Evolutionary conservation across 2,888 invertebrate genomes (phyloP), one percentile per base, ranked within the genome.

Genomic region (Eristalis tenax): DNA sequence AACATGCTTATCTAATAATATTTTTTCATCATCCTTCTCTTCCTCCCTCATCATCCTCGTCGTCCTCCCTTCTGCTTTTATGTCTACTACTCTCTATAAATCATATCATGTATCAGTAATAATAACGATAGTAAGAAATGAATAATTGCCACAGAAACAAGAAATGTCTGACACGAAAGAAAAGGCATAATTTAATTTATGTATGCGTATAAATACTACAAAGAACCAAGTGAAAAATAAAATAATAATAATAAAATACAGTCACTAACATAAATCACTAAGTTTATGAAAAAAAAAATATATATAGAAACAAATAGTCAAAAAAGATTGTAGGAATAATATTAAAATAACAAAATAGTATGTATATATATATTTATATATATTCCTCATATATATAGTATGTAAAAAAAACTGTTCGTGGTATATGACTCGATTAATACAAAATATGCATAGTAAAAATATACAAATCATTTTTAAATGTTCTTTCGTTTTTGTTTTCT

Each of bases 351-450:
- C 81, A 71, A 77, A 50, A 77, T 77, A 75, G 59, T 75, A 75
- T 71, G n/a, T n/a, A 74, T 64, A 32, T 38, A 38, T 38, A 38
- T 38, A 10, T 64, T 26, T 11, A 38, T 38, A 38, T 38, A 38
- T 64, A 43, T 68, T 79, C 56, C 28, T 28, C 43, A 68, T 56
- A 77, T 71, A 76, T 71, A 73, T 68, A 63, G 26, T 40, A 28
- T 50, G 28, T 13, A 57, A 68, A 73, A 83, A 79, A 79, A 83
- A 79, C 43, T 83, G 69, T 79, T 74, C 83, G 66, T 80, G 83
- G 74, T 83, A 74, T 78, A 78, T 83, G 83, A 83, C 83, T 83
- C 83, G 83, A 83, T 83, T 83, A 83, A 83, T 83, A 83, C 66
- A 78, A 83, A 83, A 83, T 78, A 74, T 78, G 64, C 83, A 69